Conservation (phyloP, 1,140 invertebrate species). For the Drosophila albomicans region DNA sequence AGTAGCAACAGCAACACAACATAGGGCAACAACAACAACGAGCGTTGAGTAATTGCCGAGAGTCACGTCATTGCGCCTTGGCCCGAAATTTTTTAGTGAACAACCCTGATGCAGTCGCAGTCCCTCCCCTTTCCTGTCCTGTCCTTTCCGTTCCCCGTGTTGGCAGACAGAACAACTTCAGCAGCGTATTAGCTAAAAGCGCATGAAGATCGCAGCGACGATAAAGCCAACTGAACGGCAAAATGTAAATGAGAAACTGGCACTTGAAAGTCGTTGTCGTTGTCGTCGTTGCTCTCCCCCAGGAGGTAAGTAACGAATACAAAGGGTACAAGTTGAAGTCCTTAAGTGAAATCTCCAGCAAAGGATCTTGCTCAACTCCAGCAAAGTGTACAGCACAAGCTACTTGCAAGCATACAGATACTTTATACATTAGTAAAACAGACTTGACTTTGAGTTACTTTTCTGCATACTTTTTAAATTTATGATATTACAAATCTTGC, state of each 20-base stretch:
- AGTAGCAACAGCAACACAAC: constrained; percentile 70
- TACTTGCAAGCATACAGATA: background rate
- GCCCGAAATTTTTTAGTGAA: constrained; percentile 39
- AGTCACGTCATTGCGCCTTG: constrained; percentile 67
- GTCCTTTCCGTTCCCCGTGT: background rate
- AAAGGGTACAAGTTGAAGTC: constrained; percentile 35
- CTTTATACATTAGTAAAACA: background rate
- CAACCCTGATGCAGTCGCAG: constrained; percentile 35
- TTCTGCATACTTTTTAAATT: no score
- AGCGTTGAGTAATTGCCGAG: constrained; percentile 71
- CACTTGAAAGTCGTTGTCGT: constrained; percentile 66
- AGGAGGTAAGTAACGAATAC: background rate
- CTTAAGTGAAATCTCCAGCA: constrained; percentile 46
- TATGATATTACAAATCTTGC: no score
- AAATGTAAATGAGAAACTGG: constrained; percentile 49
- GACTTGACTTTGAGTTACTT: no score
- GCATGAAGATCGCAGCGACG: constrained; percentile 72
- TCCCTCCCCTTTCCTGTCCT: background rate
- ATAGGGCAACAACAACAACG: constrained; percentile 26
- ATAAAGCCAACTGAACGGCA: constrained; percentile 53
- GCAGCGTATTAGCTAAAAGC: constrained; percentile 74
- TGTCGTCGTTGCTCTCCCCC: background rate
- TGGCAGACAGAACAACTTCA: constrained; percentile 23
- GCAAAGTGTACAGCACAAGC: constrained; percentile 9
- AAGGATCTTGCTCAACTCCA: constrained; percentile 47